Conservation (phyloP, 2,888 invertebrate genomes). For the Autographa gamma region DNA sequence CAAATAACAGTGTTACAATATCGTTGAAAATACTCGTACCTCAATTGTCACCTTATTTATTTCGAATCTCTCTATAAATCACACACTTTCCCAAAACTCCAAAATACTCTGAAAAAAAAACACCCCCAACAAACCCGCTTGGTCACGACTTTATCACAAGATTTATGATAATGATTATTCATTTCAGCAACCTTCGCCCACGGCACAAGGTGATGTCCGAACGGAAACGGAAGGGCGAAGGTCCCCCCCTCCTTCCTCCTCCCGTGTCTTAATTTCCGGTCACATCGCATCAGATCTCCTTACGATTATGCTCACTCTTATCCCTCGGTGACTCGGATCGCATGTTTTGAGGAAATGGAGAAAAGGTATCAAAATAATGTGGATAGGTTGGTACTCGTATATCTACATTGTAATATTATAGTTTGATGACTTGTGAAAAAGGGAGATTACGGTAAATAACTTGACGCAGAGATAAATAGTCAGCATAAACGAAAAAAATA, state of each 20-base stretch:
- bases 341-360: slow-evolving; percentile 42
- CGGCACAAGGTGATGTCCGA: slow-evolving; percentile 82
- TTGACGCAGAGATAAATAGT: no score
- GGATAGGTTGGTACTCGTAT: no score
- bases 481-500: not conserved
- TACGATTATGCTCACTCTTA: slow-evolving; percentile 67
- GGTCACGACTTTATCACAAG: slow-evolving; percentile 55
- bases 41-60: not conserved
- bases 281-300: slow-evolving; percentile 77
- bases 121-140: slow-evolving; percentile 25
- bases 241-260: slow-evolving; percentile 67
- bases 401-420: not conserved
- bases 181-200: slow-evolving; percentile 69
- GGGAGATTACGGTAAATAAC: no score
- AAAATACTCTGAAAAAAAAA: slow-evolving; percentile 22
- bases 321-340: slow-evolving; percentile 51
- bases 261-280: slow-evolving; percentile 87
- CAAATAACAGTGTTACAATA: no score
- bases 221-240: slow-evolving; percentile 73
- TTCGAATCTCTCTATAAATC: slow-evolving; percentile 19
- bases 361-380: not conserved
- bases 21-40: not conserved
- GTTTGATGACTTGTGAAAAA: no score
- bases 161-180: slow-evolving; percentile 75
- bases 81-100: slow-evolving; percentile 19